Evolutionary conservation across 2,888 invertebrate species (phyloP), one percentile per base, ranked within the genome.

Genomic region (Allophyes oxyacanthae): DNA sequence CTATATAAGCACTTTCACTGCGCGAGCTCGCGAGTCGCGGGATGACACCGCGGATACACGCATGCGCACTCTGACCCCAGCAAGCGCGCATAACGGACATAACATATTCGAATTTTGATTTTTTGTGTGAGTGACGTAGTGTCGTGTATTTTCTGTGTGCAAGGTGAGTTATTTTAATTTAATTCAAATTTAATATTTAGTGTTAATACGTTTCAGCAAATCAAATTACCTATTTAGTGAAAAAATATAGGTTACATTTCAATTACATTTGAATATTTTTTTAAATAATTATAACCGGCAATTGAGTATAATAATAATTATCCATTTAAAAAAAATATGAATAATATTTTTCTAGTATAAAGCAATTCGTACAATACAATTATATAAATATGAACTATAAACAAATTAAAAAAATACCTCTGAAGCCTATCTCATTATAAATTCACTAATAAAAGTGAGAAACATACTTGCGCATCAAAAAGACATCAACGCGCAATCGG

Each of bases 1-100:
- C 91, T 93, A 93, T 93, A 93, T 91, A 93, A 91, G 78, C 86
- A 90, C 93, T 92, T 92, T 93, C 93, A 88, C 93, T 86, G 65
- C 52, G 60, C 78, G 76, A 77, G 85, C 90, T 82, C 90, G 79
- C 78, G 90, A 92, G 92, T 91, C 86, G 88, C 86, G 87, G 83
- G 86, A 87, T 86, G 86, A 82, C 78, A 80, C 83, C 75, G 78
- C 78, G 75, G 60, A 30, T 45, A 71, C 77, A 76, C 86, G 87
- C 88, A 89, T 81, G 80, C 88, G 91, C 90, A 90, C 92, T 90
- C 90, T 91, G 91, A 92, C 90, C 91, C 83, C 82, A 78, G 77
- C 79, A 64, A 75, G 79, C 86, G 86, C 86, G 83, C 57, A 43
- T 50, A 69, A 70, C 77, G 77, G 75, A 79, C 75, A 60, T 66